These are phyloP conservation scores for Catostylus mosaicus DNA, from an alignment of 30 jellyfish, hydroid and myxozoan species.

Conservation along the genomic window DNA sequence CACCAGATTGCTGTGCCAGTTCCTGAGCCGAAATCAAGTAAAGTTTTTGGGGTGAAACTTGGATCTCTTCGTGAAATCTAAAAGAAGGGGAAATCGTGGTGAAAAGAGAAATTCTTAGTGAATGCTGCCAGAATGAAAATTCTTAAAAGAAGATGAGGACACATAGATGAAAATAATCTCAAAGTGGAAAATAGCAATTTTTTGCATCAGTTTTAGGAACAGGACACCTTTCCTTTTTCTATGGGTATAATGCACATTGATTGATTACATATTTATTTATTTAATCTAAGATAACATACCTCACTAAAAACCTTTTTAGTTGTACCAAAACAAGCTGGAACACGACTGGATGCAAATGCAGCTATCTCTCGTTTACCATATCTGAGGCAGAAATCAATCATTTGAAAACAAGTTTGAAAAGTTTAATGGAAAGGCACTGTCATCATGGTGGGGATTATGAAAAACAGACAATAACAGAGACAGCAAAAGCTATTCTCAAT, in stretches of 20 bases:
- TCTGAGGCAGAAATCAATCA: slow-evolving; percentile 64
- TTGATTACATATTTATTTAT: too few species aligned
- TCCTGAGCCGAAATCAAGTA: slow-evolving; percentile 97
- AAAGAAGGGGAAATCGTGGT: neutral
- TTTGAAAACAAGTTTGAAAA: neutral
- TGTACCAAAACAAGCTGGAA: slow-evolving; percentile 92
- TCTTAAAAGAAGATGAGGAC: too few species aligned
- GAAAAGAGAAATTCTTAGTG: too few species aligned
- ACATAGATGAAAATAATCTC: too few species aligned
- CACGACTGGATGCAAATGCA: slow-evolving; percentile 92
- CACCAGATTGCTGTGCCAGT: slow-evolving; percentile 91
- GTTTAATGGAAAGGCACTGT: neutral
- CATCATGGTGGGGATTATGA: neutral
- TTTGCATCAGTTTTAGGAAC: too few species aligned
- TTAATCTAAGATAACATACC: slow-evolving; percentile 64
- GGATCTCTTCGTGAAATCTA: slow-evolving; percentile 83
- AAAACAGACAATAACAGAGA: too few species aligned
- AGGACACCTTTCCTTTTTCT: too few species aligned
- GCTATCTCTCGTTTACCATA: slow-evolving; percentile 87
- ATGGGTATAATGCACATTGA: too few species aligned
- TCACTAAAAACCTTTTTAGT: slow-evolving; percentile 80
- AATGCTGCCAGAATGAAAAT: too few species aligned
- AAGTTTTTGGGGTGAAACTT: slow-evolving; percentile 79
- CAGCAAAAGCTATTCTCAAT: too few species aligned
- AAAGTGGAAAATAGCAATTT: too few species aligned